Evolutionary conservation across 2,797 vertebrate genomes (phyloP), one percentile per base, ranked within the genome.

Genomic region (Liasis olivaceus): DNA sequence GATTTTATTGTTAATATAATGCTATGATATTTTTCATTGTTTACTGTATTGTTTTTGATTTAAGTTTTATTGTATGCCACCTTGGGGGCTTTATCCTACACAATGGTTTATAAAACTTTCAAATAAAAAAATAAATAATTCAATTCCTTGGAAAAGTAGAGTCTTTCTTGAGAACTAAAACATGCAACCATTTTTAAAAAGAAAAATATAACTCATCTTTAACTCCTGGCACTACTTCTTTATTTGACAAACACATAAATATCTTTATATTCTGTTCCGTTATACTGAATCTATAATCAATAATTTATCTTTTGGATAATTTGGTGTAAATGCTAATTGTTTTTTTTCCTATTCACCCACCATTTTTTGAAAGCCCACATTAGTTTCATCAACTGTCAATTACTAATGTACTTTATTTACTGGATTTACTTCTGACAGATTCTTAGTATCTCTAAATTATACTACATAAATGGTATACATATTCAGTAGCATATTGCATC

Each of bases 341-440:
- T 94, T 94, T 95, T 95, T 95, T 28, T 36, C 5, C 2, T 93
- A 93, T 95, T 93, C 93, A 95, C 36, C 89, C 85, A 87, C 64
- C 60, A 92, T 96, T 96, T 47, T 20, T 96, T 94, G 97, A 96
- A 95, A 97, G 97, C 96, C 95, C 77, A 93, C 96, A 96, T 94
- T 93, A 95, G 88, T 96, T 96, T 97, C 95, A 94, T 96, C 95
- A 96, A 66, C 91, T 93, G 88, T 86, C 92, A 96, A 95, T 96
- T 94, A 95, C 89, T 92, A 93, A 94, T 93, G 85, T 88, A 91
- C 90, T 93, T 96, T 95, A 93, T 93, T 96, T 97, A 96, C 96
- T 94, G 92, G 96, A 97, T 97, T 97, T 95, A 93, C 95, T 96
- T 97, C 95, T 96, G 94, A 96, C 88, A 95, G 93, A 85, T 96